phyloP scores from a whole-genome alignment of 2,888 invertebrate genomes.

The Drosophila leonis region DNA sequence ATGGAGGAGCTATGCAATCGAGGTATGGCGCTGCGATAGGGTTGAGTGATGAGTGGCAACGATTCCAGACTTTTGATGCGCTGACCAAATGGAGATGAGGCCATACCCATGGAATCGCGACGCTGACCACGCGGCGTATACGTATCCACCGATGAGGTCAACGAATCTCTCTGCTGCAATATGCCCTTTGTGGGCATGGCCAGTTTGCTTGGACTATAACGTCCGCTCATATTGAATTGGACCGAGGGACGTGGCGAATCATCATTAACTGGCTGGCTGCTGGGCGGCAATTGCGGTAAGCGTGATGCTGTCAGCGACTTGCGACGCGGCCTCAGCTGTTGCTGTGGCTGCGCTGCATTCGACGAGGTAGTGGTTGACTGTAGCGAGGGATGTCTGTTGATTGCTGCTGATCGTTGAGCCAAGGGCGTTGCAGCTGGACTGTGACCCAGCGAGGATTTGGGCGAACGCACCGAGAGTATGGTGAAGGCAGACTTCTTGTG shows the following conservation, averaged over 20 bases:
- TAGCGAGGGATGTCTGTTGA: constrained; percentile 58
- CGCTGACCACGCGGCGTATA: constrained; percentile 60
- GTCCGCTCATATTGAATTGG: constrained; percentile 84
- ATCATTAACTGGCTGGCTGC: constrained; percentile 54
- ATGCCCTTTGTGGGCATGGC: constrained; percentile 82
- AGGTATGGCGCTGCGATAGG: constrained; percentile 79
- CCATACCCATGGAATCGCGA: constrained; percentile 46
- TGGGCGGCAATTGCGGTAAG: constrained; percentile 53
- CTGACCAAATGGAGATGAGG: constrained; percentile 41
- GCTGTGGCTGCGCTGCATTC: constrained; percentile 49
- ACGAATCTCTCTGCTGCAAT: constrained; percentile 81
- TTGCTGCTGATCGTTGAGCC: constrained; percentile 14
- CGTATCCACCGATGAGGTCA: constrained; percentile 79
- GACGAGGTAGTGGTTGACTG: constrained; percentile 74
- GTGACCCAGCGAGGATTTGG: constrained; percentile 86
- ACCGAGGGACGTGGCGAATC: constrained; percentile 84
- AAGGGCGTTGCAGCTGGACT: constrained; percentile 80
- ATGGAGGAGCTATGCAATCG: constrained; percentile 79
- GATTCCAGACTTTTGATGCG: constrained; percentile 81
- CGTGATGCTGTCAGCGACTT: constrained; percentile 72
- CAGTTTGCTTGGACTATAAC: constrained; percentile 76
- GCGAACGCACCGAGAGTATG: constrained; percentile 88
- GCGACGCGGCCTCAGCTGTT: constrained; percentile 64
- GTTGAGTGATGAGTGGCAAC: constrained; percentile 81
- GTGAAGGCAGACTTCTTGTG: constrained; percentile 90